These are phyloP conservation scores for Drosophila hamatofila DNA, from an alignment of 2,888 invertebrate genomes.

Conservation along the genomic window DNA sequence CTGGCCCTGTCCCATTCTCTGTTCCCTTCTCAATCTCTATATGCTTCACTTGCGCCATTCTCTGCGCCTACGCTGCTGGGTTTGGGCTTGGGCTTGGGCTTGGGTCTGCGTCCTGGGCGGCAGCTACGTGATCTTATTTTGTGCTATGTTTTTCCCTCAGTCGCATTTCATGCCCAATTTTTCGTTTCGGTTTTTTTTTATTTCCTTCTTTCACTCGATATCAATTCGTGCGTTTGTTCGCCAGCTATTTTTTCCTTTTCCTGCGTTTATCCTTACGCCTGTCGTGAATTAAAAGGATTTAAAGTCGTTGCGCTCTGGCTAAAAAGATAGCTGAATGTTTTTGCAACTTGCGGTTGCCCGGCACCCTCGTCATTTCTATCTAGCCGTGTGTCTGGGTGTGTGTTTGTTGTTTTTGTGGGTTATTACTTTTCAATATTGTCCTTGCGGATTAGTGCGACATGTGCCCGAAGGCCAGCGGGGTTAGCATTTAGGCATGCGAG, in stretches of 20 bases:
- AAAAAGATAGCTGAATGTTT: constrained; percentile 73
- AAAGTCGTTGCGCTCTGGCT: constrained; percentile 64
- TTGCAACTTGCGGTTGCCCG: constrained; percentile 74
- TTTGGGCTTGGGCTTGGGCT: constrained; percentile 22
- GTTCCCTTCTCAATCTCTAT: constrained; percentile 45
- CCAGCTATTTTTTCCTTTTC: constrained; percentile 26
- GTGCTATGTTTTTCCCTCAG: constrained; percentile 55
- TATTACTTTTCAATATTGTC: constrained; percentile 86
- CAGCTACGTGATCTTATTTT: constrained; percentile 83
- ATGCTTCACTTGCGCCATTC: constrained; percentile 75
- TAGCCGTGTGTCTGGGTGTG: constrained; percentile 43
- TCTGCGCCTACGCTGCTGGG: constrained; percentile 60
- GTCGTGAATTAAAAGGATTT: constrained; percentile 81
- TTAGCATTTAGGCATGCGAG: constrained; percentile 33
- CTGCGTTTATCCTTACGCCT: constrained; percentile 68
- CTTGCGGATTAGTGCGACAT: constrained; percentile 83
- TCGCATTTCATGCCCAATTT: constrained; percentile 73
- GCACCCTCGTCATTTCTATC: constrained; percentile 67
- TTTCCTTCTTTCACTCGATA: constrained; percentile 50
- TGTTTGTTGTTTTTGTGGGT: constrained; percentile 81
- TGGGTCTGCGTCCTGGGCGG: constrained; percentile 52
- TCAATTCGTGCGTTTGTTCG: constrained; percentile 75
- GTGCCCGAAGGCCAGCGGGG: constrained; percentile 63
- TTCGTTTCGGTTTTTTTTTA: constrained; percentile 38
- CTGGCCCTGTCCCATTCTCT: constrained; percentile 1